Percentiles rank a stretch among this genome's conserved stretches.
Evolutionary conservation across 2,113 vertebrate genomes (phyloP).

Genomic region (Probosciger aterrimus): DNA sequence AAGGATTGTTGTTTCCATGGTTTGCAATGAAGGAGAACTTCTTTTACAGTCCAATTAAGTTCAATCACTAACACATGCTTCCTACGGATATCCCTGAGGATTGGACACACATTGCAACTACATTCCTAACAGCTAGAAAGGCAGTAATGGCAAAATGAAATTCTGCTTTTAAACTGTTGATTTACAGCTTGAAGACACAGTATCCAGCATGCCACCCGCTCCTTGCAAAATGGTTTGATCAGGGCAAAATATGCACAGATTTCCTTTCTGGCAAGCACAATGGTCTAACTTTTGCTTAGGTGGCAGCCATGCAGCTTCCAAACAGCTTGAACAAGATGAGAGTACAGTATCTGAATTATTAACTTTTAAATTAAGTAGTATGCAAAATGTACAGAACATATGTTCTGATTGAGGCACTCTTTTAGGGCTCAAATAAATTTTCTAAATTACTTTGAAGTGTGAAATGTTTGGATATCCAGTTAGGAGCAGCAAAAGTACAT

Average conservation of each 20-base stretch:
- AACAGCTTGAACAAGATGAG: neutral
- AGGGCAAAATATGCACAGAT: neutral
- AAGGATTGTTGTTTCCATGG: neutral
- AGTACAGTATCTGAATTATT: neutral
- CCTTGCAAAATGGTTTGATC: neutral
- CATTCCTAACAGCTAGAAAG: neutral
- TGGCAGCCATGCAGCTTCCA: neutral
- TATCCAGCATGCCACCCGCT: neutral
- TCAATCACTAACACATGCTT: neutral
- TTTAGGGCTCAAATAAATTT: neutral
- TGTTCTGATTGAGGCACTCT: neutral
- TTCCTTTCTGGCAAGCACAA: neutral
- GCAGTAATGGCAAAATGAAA: neutral
- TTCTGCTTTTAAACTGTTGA: neutral
- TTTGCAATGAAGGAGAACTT: neutral
- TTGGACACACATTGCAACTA: neutral
- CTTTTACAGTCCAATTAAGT: neutral
- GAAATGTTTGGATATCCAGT: neutral
- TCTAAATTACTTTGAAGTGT: neutral
- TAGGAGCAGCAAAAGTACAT: neutral
- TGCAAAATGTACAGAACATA: neutral
- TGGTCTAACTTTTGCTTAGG: neutral
- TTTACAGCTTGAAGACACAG: slow-evolving; percentile 1
- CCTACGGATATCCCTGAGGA: neutral
- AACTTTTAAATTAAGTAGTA: neutral